A percentile compares a stretch with the other conserved stretches of the same genome.
Evolutionary conservation across 30 jellyfish, hydroid and myxozoan species (phyloP).

Genomic region (Aurelia aurita): DNA sequence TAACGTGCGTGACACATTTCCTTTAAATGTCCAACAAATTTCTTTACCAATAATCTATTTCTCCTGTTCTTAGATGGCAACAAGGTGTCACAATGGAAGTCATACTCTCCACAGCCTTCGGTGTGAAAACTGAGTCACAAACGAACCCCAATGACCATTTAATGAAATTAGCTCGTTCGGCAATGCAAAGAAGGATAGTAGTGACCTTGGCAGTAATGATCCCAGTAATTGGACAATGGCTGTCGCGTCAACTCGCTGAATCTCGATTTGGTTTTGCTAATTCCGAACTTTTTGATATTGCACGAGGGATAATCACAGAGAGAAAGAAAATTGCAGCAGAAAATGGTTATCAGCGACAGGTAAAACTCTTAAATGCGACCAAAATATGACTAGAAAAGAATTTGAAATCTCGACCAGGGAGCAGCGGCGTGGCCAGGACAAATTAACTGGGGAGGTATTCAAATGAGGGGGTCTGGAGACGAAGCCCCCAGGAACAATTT

Average conservation of each 20-base stretch:
- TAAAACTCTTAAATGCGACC: background rate
- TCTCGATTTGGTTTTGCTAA: slow-evolving; percentile 36
- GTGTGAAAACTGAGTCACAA: slow-evolving; percentile 54
- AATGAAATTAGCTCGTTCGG: slow-evolving; percentile 27
- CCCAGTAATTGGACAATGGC: slow-evolving; percentile 46
- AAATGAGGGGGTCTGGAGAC: too few relatives aligned
- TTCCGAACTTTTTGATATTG: slow-evolving; percentile 21
- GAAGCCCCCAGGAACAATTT: too few relatives aligned
- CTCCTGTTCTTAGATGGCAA: slow-evolving; percentile 30
- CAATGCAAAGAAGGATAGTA: slow-evolving; percentile 12
- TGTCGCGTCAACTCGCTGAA: background rate
- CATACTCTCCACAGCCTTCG: slow-evolving; percentile 63
- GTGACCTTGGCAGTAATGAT: slow-evolving; percentile 8
- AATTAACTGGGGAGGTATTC: too few relatives aligned
- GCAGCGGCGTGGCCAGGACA: too few relatives aligned
- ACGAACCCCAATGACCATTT: slow-evolving; percentile 66
- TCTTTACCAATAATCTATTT: background rate
- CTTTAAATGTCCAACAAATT: too few relatives aligned
- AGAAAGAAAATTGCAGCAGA: background rate
- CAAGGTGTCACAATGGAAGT: slow-evolving; percentile 57
- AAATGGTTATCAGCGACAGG: background rate
- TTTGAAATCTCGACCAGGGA: too few relatives aligned
- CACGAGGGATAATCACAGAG: slow-evolving; percentile 35
- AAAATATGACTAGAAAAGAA: too few relatives aligned
- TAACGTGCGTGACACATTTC: too few relatives aligned